Evolutionary conservation across 2,113 vertebrate species (phyloP), one percentile per base, ranked within the genome.

Genomic region (Chunga burmeisteri): DNA sequence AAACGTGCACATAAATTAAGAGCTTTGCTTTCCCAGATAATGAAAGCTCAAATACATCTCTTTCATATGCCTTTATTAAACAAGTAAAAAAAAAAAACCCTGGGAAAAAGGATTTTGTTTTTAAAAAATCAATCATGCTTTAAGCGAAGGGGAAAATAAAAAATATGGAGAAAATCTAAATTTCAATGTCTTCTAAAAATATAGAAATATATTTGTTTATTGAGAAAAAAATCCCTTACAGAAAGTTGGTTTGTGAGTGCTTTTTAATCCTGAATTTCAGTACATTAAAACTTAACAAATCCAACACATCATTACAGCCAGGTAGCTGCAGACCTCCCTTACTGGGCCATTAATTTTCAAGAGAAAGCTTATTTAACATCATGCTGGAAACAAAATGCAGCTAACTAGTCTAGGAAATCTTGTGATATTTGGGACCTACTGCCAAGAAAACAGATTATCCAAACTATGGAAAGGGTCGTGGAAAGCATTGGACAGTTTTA

Each of bases 391-490:
- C 2, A 46, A 46, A 71, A 13, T 1, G 4, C 52, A 90, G 42
- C 34, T 30, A n/a, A 22, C 6, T 11, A 25, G 1, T 4, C 8
- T 2, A 15, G 30, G 53, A 55, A n/a, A 44, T 34, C 40, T n/a
- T 3, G 61, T 4, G 50, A 25, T 10, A 13, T 2, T 16, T 16
- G 66, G 30, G n/a, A 36, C 10, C 21, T 29, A 7, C 36, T 10
- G 7, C 46, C 74, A 56, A 16, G 40, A 61, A 8, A 62, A 42
- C 19, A 34, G 26, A 17, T 6, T 30, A 74, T 29, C 34, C 74
- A 3, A 14, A 7, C 25, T 19, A 3, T 0, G 10, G 81, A 58
- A 21, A 8, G 25, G 18, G 32, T 25, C 4, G 1, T 1, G 7
- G 55, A 14, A 21, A 18, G 19, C 0, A 3, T 2, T 8, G 34